Conservation (phyloP, 2,888 invertebrate species). For the Rhodophaea formosa region DNA sequence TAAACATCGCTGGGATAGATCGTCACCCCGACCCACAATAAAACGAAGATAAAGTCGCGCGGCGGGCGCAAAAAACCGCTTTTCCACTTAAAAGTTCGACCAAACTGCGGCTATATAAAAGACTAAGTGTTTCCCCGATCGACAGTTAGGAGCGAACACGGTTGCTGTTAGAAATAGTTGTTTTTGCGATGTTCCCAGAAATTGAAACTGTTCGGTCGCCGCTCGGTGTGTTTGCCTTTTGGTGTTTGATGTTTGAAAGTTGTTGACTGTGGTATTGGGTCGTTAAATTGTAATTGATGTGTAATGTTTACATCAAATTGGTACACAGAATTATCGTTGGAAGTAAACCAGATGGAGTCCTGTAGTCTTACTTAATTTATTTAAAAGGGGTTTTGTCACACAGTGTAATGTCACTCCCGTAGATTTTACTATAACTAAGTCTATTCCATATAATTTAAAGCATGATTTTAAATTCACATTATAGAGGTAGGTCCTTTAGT, state of each 20-base stretch:
- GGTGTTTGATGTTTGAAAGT: background rate
- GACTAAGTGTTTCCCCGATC: conserved; percentile 52
- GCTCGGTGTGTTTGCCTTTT: background rate
- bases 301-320: no score
- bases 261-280: background rate
- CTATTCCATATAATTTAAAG: no score
- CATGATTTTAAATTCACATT: no score
- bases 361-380: no score
- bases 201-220: conserved; percentile 3
- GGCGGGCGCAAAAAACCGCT: conserved; percentile 43
- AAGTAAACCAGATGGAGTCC: no score
- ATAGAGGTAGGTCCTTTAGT: no score
- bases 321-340: no score
- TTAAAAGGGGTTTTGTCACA: no score
- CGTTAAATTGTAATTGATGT: no score
- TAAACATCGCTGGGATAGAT: conserved; percentile 8
- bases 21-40: conserved; percentile 37
- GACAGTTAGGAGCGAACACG: conserved; percentile 47
- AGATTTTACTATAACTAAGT: no score
- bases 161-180: conserved; percentile 27
- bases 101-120: conserved; percentile 52
- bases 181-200: conserved; percentile 15
- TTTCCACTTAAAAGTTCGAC: conserved; percentile 61
- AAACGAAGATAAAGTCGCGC: conserved; percentile 41
- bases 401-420: no score